A percentile compares a stretch with the other conserved stretches of the same genome.
phyloP scores from a whole-genome alignment of 2,888 invertebrate species.

The Drymonia ruficornis region DNA sequence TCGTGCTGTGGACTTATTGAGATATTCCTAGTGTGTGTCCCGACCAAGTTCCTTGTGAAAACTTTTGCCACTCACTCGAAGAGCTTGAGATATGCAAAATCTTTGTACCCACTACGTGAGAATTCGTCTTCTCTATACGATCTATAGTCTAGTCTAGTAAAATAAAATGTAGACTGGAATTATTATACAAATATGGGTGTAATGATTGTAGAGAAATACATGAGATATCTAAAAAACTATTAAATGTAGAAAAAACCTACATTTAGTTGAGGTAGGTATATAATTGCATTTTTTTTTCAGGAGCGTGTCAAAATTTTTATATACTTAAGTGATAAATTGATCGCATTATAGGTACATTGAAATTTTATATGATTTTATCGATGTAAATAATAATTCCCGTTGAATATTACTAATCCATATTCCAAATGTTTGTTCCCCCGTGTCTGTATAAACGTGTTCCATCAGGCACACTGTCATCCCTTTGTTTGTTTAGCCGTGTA shows the following conservation, averaged over 20 bases:
- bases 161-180: not conserved
- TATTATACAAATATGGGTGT: not conserved
- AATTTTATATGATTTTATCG: no score
- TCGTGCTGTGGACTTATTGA: conserved; percentile 36
- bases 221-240: not conserved
- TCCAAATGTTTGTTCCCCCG: conserved; percentile 7
- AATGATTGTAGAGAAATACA: not conserved
- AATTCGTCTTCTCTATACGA: conserved; percentile 1
- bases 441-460: conserved; percentile 9
- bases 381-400: no score
- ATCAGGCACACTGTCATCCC: conserved; percentile 8
- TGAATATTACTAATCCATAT: conserved; percentile 10
- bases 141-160: no score
- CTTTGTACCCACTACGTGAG: conserved; percentile 21
- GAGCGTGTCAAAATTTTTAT: no score
- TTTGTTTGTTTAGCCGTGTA: conserved; percentile 8
- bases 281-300: no score
- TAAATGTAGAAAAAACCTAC: no score
- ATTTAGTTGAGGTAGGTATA: no score
- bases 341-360: no score
- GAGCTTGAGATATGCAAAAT: conserved; percentile 29
- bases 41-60: conserved; percentile 20
- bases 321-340: no score
- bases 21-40: conserved; percentile 26
- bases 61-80: conserved; percentile 20